A percentile compares a stretch with the other conserved stretches of the same genome.
phyloP scores from a whole-genome alignment of 2,888 invertebrate species.

The Rhagophthalmus giganteus region DNA sequence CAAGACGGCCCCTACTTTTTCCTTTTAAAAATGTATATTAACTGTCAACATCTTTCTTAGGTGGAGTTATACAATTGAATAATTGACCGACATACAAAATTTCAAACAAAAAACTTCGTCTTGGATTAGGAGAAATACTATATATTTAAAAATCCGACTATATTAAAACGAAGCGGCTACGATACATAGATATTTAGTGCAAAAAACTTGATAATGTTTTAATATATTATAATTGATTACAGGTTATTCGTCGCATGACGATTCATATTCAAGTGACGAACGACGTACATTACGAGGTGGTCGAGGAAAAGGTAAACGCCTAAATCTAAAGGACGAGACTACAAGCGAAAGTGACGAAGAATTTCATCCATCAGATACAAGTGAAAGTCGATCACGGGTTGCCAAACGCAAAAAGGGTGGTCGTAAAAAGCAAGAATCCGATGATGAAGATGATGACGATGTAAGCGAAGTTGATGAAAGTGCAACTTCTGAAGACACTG shows the following conservation, averaged over 20 bases:
- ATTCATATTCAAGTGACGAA: constrained; percentile 55
- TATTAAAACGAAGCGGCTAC: too few relatives aligned
- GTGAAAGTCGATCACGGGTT: constrained; percentile 46
- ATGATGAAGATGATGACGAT: constrained; percentile 47
- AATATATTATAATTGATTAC: constrained; percentile 28
- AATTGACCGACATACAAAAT: too few relatives aligned
- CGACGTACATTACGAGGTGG: constrained; percentile 47
- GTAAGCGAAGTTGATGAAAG: constrained; percentile 44
- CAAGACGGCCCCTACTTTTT: too few relatives aligned
- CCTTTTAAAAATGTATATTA: too few relatives aligned
- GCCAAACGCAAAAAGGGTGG: constrained; percentile 46
- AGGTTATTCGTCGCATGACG: constrained; percentile 55
- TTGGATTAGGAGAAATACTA: too few relatives aligned
- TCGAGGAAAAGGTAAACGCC: constrained; percentile 51
- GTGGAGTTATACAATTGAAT: too few relatives aligned
- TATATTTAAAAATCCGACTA: too few relatives aligned
- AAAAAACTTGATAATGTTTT: too few relatives aligned
- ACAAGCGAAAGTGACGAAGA: constrained; percentile 54
- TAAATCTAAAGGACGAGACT: constrained; percentile 55
- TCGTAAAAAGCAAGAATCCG: constrained; percentile 41
- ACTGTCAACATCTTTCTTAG: too few relatives aligned
- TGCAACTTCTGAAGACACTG: constrained; percentile 46
- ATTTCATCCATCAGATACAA: constrained; percentile 50
- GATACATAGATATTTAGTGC: too few relatives aligned
- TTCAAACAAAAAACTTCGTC: too few relatives aligned